phyloP scores from a whole-genome alignment of 2,888 invertebrate genomes.

The Strigamia transsilvanica region DNA sequence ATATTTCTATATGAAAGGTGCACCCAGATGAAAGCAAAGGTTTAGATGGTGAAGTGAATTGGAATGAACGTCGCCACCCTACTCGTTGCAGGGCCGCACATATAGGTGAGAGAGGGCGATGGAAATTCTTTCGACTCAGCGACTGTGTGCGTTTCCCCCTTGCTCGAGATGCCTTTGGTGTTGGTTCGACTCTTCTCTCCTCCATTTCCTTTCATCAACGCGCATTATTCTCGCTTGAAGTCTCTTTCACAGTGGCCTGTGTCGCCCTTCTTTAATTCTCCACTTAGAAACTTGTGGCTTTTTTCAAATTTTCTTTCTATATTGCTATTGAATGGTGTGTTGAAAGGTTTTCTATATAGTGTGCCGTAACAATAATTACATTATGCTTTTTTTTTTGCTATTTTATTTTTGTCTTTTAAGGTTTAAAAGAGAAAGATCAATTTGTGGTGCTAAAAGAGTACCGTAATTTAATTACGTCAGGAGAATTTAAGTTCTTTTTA shows the following conservation, averaged over 20 bases:
- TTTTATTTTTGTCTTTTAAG: not conserved
- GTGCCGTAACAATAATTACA: not conserved
- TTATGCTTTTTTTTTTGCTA: not conserved
- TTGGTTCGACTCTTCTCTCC: constrained; percentile 40
- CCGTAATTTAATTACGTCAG: not conserved
- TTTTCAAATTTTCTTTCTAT: constrained; percentile 21
- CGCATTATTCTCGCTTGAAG: constrained; percentile 41
- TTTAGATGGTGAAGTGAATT: constrained; percentile 48
- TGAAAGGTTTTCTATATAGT: not conserved
- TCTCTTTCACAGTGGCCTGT: constrained; percentile 16
- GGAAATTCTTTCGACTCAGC: constrained; percentile 47
- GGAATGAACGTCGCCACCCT: constrained; percentile 39
- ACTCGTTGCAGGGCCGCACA: constrained; percentile 12
- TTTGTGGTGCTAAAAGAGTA: not conserved
- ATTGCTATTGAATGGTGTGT: not conserved
- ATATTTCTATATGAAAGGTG: not conserved
- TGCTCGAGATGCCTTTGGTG: constrained; percentile 44
- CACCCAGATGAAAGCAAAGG: constrained; percentile 21
- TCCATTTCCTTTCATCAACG: constrained; percentile 46
- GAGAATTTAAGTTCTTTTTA: not conserved
- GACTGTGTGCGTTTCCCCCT: constrained; percentile 43
- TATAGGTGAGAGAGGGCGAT: constrained; percentile 45
- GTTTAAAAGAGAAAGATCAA: not conserved
- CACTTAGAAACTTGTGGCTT: constrained; percentile 40
- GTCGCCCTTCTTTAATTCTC: constrained; percentile 18